Percentiles rank a stretch among this genome's conserved stretches.
These are phyloP conservation scores for Mesoligia furuncula DNA, from an alignment of 2,888 invertebrate species.

Conservation along the genomic window DNA sequence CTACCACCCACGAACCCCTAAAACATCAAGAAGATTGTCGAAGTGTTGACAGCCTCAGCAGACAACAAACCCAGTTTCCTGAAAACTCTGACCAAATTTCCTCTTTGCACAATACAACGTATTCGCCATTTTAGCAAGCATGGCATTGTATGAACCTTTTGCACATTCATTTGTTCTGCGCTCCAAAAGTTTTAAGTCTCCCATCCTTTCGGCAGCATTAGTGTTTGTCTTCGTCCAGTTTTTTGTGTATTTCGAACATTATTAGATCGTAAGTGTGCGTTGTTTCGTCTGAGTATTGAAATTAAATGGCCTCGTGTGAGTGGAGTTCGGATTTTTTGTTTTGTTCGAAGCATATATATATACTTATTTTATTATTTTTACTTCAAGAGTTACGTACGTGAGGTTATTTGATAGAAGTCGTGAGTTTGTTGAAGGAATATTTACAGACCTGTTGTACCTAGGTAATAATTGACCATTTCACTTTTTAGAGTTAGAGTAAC, in stretches of 20 bases:
- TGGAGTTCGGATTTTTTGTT: slow-evolving; percentile 9
- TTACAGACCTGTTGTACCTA: not conserved
- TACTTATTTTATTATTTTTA: not conserved
- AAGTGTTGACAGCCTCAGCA: not conserved
- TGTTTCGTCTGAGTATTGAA: slow-evolving; percentile 51
- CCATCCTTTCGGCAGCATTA: slow-evolving; percentile 25
- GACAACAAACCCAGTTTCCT: not conserved
- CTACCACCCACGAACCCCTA: not conserved
- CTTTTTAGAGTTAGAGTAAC: not conserved
- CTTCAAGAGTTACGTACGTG: slow-evolving; percentile 9
- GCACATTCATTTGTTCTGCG: not conserved
- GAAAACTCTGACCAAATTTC: not conserved
- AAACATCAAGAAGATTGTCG: not conserved
- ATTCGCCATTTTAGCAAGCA: not conserved
- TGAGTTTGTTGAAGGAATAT: not conserved
- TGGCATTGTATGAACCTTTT: slow-evolving; percentile 27
- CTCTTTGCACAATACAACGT: not conserved
- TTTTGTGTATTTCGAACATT: slow-evolving; percentile 63
- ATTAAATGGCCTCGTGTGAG: slow-evolving; percentile 23
- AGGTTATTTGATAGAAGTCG: slow-evolving; percentile 5
- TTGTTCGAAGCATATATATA: not conserved
- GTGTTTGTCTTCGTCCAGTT: slow-evolving; percentile 61
- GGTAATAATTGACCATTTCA: not conserved
- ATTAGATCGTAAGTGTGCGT: slow-evolving; percentile 49
- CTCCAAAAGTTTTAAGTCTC: slow-evolving; percentile 59